Percentiles rank a stretch among this genome's conserved stretches.
Evolutionary conservation across 2,888 invertebrate species (phyloP).

Genomic region (Eupithecia pulchellata): DNA sequence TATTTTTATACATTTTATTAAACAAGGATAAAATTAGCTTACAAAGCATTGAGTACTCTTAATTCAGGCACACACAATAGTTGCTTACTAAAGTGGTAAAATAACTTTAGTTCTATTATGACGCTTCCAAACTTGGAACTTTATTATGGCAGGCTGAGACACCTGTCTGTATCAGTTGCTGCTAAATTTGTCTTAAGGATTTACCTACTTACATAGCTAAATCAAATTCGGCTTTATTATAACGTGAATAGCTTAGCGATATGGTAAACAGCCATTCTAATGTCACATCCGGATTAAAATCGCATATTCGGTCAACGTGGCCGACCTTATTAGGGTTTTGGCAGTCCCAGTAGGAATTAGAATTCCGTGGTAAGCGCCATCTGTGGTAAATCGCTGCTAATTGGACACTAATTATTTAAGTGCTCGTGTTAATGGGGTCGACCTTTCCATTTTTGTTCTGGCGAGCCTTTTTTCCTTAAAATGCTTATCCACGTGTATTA

Average conservation of each 20-base stretch:
- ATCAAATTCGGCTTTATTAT: neutral
- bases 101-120: neutral
- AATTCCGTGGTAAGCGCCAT: conserved; percentile 28
- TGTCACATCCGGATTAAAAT: conserved; percentile 12
- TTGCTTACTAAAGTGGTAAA: neutral
- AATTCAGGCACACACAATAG: neutral
- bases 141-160: neutral
- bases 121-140: conserved; percentile 1
- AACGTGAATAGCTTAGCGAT: neutral
- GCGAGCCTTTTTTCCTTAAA: conserved; percentile 19
- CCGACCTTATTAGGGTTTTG: conserved; percentile 30
- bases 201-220: neutral
- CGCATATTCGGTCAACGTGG: conserved; percentile 21
- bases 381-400: conserved; percentile 29
- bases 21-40: neutral
- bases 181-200: neutral
- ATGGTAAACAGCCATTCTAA: conserved; percentile 13
- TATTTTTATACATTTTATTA: neutral
- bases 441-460: conserved; percentile 33
- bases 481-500: conserved; percentile 24
- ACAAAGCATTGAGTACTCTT: neutral
- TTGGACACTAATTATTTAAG: conserved; percentile 37
- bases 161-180: conserved; percentile 3
- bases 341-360: conserved; percentile 22
- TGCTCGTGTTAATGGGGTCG: conserved; percentile 20